Conservation (phyloP, 1,140 invertebrate genomes). For the Ectropis grisescens region DNA sequence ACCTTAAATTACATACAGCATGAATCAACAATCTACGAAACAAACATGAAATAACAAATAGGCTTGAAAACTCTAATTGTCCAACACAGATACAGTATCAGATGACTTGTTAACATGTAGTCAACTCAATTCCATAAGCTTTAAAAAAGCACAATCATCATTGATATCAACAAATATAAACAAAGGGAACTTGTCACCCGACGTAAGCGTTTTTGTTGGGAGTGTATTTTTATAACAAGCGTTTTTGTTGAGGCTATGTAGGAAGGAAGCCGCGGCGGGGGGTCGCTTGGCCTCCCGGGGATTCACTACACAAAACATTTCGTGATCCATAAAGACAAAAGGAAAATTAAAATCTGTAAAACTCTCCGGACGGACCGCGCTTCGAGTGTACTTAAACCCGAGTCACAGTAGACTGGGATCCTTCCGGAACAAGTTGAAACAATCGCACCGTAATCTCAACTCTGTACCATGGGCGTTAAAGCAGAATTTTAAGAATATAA, state of each 20-base stretch:
- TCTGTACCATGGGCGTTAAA: no score
- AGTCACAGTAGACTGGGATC: no score
- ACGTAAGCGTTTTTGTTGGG: conserved; percentile 50
- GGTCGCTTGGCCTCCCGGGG: conserved; percentile 35
- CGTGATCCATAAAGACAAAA: conserved; percentile 68
- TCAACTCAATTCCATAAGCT: conserved; percentile 12
- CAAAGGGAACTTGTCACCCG: conserved; percentile 62
- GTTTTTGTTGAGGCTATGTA: conserved; percentile 60
- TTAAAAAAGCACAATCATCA: conserved; percentile 38
- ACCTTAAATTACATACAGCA: no score
- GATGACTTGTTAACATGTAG: conserved; percentile 6
- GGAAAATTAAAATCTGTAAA: conserved; percentile 56
- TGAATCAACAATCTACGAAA: no score
- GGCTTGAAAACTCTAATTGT: no score
- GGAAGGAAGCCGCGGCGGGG: conserved; percentile 60
- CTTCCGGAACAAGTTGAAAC: no score
- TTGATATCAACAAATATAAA: conserved; percentile 51
- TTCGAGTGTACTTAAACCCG: no score
- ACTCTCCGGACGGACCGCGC: conserved; percentile 26
- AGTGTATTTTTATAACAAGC: conserved; percentile 55
- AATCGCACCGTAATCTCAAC: no score
- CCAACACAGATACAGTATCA: not conserved
- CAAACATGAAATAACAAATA: no score
- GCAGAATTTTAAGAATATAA: no score
- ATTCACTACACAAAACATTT: conserved; percentile 57